Evolutionary conservation across 2,888 invertebrate genomes (phyloP).

Genomic region (Ashinkailepas kermadecensis): DNA sequence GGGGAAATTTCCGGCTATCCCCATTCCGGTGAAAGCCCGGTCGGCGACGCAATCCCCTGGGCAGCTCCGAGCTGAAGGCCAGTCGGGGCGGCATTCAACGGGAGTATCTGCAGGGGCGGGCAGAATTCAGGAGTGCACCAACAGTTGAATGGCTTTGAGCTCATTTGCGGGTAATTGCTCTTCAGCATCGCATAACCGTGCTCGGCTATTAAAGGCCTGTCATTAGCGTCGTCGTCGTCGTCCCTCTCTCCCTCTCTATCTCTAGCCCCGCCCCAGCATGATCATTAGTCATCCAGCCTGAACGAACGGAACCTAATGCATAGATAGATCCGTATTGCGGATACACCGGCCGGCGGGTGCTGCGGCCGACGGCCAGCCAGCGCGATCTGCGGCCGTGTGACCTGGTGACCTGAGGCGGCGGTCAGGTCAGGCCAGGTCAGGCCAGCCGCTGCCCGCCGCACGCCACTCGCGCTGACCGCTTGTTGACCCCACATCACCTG

Average conservation of each 20-base stretch:
- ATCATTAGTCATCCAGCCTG: not conserved
- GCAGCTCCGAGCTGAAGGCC: not conserved
- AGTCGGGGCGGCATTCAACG: not conserved
- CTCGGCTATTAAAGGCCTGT: not conserved
- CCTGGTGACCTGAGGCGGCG: not conserved
- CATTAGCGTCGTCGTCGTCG: not conserved
- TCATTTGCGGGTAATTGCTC: not conserved
- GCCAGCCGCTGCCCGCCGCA: not conserved
- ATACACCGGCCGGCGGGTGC: not conserved
- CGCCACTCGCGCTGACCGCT: not conserved
- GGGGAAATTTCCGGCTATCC: not conserved
- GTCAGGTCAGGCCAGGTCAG: not conserved
- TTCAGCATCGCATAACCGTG: not conserved
- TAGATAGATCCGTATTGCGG: not conserved
- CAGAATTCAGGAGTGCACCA: not conserved
- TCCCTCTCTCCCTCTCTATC: not conserved
- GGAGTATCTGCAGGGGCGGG: not conserved
- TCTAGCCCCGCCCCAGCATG: not conserved
- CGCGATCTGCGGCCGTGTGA: not conserved
- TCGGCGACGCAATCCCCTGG: not conserved
- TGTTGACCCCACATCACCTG: not conserved
- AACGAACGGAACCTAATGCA: not conserved
- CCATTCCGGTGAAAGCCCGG: not conserved
- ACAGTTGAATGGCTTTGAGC: not conserved
- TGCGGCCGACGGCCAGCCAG: too few species aligned